Evolutionary conservation across 1,140 invertebrate species (phyloP), one percentile per base, ranked within the genome.

Genomic region (Pentalonia nigronervosa): DNA sequence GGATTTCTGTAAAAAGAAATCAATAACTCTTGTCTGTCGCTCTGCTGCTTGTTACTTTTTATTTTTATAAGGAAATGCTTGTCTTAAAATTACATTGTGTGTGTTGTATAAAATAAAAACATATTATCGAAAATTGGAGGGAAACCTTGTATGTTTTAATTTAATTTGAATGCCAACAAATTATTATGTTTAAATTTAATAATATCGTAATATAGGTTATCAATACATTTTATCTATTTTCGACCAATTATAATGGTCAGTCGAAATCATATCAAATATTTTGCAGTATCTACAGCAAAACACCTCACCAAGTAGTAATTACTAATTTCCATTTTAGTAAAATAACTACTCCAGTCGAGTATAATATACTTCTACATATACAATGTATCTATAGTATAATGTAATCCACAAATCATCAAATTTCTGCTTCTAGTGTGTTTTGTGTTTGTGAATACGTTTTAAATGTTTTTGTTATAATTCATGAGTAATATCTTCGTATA

Each of bases 1-100:
- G 76, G 76, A 83, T 83, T 83, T 83, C n/a, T 83, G 34, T 36
- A 83, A 83, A 83, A n/a, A 21, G 76, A 36, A 83, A 83, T 83
- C 76, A 83, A 83, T 83, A 83, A 83, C 76, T 76, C 50, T n/a
- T 7, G 50, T 53, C 60, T 23, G 76, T 83, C 20, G 20, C 76
- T 36, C 76, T 81, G 17, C 20, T 34, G 34, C 34, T 34, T 20
- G 76, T 83, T 83, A 36, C 20, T 83, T 83, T n/a, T 17, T 34
- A 83, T 36, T 36, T 20, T 17, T 83, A 17, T 34, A 36, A 81
- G 34, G 0, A 83, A 23, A 83, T 36, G 76, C 17, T 36, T 4
- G 7, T 81, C 76, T 36, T 83, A 21, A 83, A 83, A 83, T 34
- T 2, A 36, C 76, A 83, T 34, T 34, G 7, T 81, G 34, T 81